Evolutionary conservation across 2,797 vertebrate species (phyloP).

Genomic region (Spinibarbus caldwelli): DNA sequence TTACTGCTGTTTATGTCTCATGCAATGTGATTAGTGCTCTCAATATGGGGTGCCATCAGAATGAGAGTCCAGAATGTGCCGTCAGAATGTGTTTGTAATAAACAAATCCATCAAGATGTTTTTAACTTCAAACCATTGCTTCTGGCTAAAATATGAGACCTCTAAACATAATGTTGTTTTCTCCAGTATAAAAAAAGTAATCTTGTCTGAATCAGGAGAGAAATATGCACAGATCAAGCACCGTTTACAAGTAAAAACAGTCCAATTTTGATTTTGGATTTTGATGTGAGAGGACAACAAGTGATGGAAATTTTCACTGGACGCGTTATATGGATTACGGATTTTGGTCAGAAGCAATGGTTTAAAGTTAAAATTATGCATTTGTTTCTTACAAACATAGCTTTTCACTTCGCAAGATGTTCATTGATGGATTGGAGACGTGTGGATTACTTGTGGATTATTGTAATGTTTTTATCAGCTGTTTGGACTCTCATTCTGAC

Average conservation of each 20-base stretch:
- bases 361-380: too few relatives aligned
- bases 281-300: too few relatives aligned
- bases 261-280: too few relatives aligned
- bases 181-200: background rate
- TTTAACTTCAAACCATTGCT: background rate
- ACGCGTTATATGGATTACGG: too few relatives aligned
- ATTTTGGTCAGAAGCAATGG: too few relatives aligned
- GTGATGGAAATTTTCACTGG: too few relatives aligned
- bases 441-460: background rate
- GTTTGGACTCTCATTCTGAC: background rate
- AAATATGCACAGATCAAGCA: too few relatives aligned
- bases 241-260: too few relatives aligned
- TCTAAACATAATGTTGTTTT: background rate
- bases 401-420: too few relatives aligned
- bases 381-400: too few relatives aligned
- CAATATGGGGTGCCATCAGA: background rate
- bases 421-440: too few relatives aligned
- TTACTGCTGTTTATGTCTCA: conserved; percentile 26
- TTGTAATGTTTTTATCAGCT: background rate
- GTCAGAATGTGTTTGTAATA: background rate
- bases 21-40: conserved; percentile 3
- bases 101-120: background rate
- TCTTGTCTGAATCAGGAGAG: too few relatives aligned
- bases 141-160: background rate
- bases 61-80: background rate